Conservation (phyloP, 30 jellyfish, hydroid and myxozoan genomes). For the Turritopsis rubra region DNA sequence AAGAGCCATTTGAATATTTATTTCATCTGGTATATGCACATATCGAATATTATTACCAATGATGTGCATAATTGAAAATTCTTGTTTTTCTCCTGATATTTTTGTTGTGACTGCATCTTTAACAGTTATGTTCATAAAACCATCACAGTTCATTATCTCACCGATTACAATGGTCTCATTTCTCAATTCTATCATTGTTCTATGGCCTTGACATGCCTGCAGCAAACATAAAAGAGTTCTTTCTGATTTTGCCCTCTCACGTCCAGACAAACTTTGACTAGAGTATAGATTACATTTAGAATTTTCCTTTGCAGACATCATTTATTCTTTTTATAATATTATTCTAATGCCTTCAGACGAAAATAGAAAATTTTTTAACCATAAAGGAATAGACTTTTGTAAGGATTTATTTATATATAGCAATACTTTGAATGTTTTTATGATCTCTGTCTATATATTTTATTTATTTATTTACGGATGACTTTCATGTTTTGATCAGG, state of each 20-base stretch:
- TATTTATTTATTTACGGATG: no score
- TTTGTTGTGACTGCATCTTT: slow-evolving; percentile 31
- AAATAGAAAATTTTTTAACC: no score
- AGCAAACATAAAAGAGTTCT: slow-evolving; percentile 53
- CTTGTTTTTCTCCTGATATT: slow-evolving; percentile 35
- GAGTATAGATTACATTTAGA: neutral
- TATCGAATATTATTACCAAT: slow-evolving; percentile 66
- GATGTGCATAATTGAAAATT: slow-evolving; percentile 41
- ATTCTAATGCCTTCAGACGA: neutral
- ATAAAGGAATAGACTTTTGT: no score
- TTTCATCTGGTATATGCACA: slow-evolving; percentile 87
- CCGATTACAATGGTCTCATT: slow-evolving; percentile 72
- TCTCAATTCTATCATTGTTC: slow-evolving; percentile 68
- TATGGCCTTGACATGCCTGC: slow-evolving; percentile 73
- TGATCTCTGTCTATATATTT: no score
- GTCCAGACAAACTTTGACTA: slow-evolving; percentile 30
- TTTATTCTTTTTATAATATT: no score
- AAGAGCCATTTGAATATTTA: slow-evolving; percentile 64
- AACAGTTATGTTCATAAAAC: slow-evolving; percentile 67
- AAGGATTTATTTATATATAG: no score
- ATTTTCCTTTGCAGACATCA: neutral
- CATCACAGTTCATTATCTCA: slow-evolving; percentile 57
- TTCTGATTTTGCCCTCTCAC: slow-evolving; percentile 53
- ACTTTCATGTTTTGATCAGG: no score
- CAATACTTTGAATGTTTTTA: no score